phyloP scores from a whole-genome alignment of 2,888 invertebrate species.

The Galerucella calmariensis region DNA sequence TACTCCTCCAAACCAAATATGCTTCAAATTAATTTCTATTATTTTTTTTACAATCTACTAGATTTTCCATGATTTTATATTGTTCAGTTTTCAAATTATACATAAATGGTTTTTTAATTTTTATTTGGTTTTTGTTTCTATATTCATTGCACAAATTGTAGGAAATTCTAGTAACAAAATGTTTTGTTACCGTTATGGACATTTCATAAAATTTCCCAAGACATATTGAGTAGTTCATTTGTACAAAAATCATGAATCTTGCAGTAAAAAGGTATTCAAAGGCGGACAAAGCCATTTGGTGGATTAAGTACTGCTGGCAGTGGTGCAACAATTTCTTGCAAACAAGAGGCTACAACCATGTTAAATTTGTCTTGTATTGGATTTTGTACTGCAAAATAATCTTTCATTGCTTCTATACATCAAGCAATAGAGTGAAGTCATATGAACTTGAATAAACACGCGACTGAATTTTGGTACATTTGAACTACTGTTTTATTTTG shows the following conservation, averaged over 20 bases:
- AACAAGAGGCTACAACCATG: too few relatives aligned
- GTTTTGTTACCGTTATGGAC: slow-evolving; percentile 10
- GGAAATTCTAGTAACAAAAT: slow-evolving; percentile 31
- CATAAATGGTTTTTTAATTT: slow-evolving; percentile 42
- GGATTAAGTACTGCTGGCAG: too few relatives aligned
- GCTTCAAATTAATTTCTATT: slow-evolving; percentile 58
- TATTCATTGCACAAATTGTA: slow-evolving; percentile 37
- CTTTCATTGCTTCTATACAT: too few relatives aligned
- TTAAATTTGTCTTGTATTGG: too few relatives aligned
- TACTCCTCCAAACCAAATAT: slow-evolving; percentile 62
- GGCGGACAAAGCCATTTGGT: too few relatives aligned
- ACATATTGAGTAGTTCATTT: neutral
- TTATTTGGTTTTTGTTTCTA: slow-evolving; percentile 36
- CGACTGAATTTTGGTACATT: slow-evolving; percentile 8
- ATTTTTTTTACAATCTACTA: slow-evolving; percentile 41
- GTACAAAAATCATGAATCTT: neutral
- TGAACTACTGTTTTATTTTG: slow-evolving; percentile 7
- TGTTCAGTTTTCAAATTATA: slow-evolving; percentile 47
- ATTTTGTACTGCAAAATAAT: too few relatives aligned
- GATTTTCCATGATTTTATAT: slow-evolving; percentile 44
- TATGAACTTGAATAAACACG: neutral
- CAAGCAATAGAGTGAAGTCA: neutral
- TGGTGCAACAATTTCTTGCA: too few relatives aligned
- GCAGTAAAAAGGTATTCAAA: too few relatives aligned
- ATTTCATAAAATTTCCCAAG: neutral